Base-by-base conservation (phyloP, 2,888 invertebrate genomes). In the Trichogramma dendrolimi region DNA sequence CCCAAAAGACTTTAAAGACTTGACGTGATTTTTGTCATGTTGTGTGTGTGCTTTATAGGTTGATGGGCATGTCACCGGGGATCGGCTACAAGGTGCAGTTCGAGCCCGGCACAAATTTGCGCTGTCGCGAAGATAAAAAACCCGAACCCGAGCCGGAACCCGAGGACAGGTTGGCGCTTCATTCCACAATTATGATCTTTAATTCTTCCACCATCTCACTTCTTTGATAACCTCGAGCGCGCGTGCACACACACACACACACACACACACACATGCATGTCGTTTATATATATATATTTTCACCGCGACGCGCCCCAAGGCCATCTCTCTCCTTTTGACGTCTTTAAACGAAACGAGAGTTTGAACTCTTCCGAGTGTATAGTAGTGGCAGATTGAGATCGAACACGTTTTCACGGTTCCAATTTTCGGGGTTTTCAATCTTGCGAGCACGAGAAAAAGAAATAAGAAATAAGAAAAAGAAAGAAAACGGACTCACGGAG, bases 11-110 rank as follows among this genome's bases (percentile, higher is more conserved):
- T 27, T 3, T 2, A 27, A 27, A 27, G 27, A 27, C 27, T 27
- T 2, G 27, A 27, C 27, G 27, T 27, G 27, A 27, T 27, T 27
- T 46, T 10, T 46, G 46, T 46, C 46, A n/a, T 46, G 46, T 46
- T 61, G 56, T 62, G 10, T 62, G 57, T 65, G 55, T 65, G 57
- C 47, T 76, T 78, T 79, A 77, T 79, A 79, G 79, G 79, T 79
- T 77, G 69, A 76, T 79, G 70, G 77, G 76, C 70, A 72, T 79
- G 69, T 71, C 77, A 67, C 76, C 74, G 71, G 73, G 70, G 67
- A 73, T 79, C 69, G 79, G 79, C 76, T 76, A 75, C 55, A 75
- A 73, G 70, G 78, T 79, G 72, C 72, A 76, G 71, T 79, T 77
- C 73, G 72, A 71, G 67, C 77, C 77, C 72, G 79, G 78, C 69